Evolutionary conservation across 2,113 vertebrate species (phyloP).

Genomic region (Phrynosoma blainvillii): DNA sequence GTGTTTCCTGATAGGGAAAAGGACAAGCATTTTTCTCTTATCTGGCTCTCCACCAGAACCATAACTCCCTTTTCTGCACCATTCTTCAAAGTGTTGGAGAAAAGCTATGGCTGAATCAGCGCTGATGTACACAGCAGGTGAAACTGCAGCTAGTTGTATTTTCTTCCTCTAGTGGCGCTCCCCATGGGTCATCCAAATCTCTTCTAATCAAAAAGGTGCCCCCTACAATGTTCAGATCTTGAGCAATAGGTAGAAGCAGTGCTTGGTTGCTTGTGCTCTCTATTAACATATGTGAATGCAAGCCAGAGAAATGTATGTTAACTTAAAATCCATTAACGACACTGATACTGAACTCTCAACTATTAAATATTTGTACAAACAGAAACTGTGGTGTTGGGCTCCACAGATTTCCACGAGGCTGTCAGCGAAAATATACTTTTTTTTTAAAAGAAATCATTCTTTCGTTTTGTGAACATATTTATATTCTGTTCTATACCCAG

Average conservation of each 20-base stretch:
- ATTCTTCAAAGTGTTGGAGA: constrained; percentile 4
- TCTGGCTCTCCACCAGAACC: background rate
- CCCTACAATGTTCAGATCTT: background rate
- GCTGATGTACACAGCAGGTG: background rate
- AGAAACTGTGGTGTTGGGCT: background rate
- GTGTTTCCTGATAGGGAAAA: background rate
- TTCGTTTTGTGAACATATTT: no score
- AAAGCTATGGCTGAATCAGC: constrained; percentile 22
- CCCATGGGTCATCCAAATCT: background rate
- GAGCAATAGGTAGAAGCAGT: background rate
- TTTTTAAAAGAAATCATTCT: no score
- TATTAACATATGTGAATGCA: background rate
- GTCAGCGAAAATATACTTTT: no score
- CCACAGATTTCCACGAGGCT: background rate
- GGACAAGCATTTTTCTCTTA: constrained; percentile 24
- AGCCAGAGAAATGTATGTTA: background rate
- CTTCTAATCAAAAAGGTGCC: background rate
- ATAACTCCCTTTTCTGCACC: constrained; percentile 15
- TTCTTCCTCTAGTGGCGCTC: background rate
- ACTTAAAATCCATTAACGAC: background rate
- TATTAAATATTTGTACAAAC: no score
- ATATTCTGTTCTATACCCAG: no score
- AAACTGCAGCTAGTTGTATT: background rate
- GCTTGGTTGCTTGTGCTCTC: background rate
- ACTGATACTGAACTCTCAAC: background rate